Percentiles rank a stretch among this genome's conserved stretches.
These are phyloP conservation scores for Herpetotheres cachinnans DNA, from an alignment of 2,113 vertebrate genomes.

Conservation along the genomic window DNA sequence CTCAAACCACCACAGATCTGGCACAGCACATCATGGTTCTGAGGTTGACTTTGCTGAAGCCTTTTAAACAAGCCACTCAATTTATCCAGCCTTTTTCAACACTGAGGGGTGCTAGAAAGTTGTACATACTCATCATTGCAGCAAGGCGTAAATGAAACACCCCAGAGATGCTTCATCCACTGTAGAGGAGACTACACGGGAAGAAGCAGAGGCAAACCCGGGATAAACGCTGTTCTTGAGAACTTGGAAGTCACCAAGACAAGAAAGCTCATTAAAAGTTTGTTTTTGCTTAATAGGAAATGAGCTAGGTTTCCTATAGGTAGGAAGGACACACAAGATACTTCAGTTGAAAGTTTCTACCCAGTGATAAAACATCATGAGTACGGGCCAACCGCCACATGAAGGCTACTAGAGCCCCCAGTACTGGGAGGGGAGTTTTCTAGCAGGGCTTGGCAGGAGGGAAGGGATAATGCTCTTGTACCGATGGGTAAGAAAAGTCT, in stretches of 20 bases:
- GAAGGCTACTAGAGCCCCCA: neutral
- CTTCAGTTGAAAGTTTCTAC: neutral
- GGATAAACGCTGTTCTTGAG: neutral
- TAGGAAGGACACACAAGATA: neutral
- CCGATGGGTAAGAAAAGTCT: neutral
- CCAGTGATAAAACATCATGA: neutral
- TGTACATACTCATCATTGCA: neutral
- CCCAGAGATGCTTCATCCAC: neutral
- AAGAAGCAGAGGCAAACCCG: neutral
- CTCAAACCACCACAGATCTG: constrained; percentile 24
- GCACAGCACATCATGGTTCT: constrained; percentile 47
- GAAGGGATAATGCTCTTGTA: neutral
- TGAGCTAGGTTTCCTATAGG: neutral
- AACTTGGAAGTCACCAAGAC: neutral
- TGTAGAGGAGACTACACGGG: neutral
- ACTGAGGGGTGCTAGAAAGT: neutral
- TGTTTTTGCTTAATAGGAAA: neutral
- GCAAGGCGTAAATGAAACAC: neutral
- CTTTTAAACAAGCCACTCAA: neutral
- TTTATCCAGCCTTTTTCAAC: neutral
- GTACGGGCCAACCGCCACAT: accelerated
- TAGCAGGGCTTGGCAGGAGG: neutral
- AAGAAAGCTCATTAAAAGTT: neutral
- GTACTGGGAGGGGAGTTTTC: neutral
- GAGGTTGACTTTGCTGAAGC: neutral